Percentiles rank a stretch among this genome's conserved stretches.
Conservation (phyloP, 1,140 invertebrate genomes). For the Hyposmocoma kahamanoa region DNA sequence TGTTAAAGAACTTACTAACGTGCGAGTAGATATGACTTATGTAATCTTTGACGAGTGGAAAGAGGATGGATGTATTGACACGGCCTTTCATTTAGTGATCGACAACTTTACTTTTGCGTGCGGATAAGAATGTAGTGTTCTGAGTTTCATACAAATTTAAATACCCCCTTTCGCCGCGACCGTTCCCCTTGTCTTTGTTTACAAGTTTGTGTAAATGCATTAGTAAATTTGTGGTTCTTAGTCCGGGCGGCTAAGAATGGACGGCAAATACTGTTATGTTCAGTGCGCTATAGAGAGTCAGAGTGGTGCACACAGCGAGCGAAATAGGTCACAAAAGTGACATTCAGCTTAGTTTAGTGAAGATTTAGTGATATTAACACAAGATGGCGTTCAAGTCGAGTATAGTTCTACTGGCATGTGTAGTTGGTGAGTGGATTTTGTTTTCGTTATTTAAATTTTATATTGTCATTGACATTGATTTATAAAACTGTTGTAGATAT, state of each 20-base stretch:
- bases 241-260: slow-evolving; percentile 60
- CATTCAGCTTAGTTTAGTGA: slow-evolving; percentile 41
- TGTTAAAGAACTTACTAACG: slow-evolving; percentile 25
- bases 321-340: slow-evolving; percentile 51
- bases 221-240: no score
- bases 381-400: slow-evolving; percentile 60
- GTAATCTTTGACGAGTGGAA: slow-evolving; percentile 29
- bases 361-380: slow-evolving; percentile 36
- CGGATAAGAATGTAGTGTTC: no score
- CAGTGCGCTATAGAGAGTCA: slow-evolving; percentile 60
- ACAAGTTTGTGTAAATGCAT: no score
- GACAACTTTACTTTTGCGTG: no score
- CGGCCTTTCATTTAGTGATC: slow-evolving; percentile 61
- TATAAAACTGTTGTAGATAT: no score
- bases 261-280: slow-evolving; percentile 61
- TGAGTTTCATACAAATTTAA: no score
- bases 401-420: slow-evolving; percentile 44
- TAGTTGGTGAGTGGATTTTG: slow-evolving; percentile 48
- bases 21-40: slow-evolving; percentile 33
- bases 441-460: not conserved
- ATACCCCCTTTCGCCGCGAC: no score
- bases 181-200: no score
- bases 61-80: slow-evolving; percentile 21
- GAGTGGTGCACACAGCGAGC: slow-evolving; percentile 50
- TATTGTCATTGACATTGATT: no score